Evolutionary conservation across 2,797 vertebrate genomes (phyloP), one percentile per base, ranked within the genome.

Genomic region (Champsocephalus gunnari): DNA sequence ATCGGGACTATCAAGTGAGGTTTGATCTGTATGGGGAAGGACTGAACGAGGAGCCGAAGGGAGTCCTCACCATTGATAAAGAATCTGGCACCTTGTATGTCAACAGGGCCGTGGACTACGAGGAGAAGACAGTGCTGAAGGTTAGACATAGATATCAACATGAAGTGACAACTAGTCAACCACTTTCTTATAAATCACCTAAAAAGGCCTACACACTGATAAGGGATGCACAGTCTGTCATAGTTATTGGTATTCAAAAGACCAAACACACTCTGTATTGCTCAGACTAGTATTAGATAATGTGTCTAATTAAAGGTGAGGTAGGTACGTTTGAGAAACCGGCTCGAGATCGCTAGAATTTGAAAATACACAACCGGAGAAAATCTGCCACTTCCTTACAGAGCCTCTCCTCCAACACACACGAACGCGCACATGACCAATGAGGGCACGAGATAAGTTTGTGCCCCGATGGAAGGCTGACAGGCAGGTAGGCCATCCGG

Each of bases 1-100:
- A 79, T 0, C 32, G 71, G 8, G 5, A 17, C 3, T 79, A 88
- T 72, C 10, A 0, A 3, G 17, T 92, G 6, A 1, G 28, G 43
- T 93, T 93, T 43, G 34, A 71, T 1, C 81, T 95, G 13, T 51
- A 38, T 19, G 94, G 94, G 2, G 51, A 86, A 81, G 94, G 94
- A 45, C 85, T 92, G 65, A 85, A 94, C 11, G 13, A 92, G 77
- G 85, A 92, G 1, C 94, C 94, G 9, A 83, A 73, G 43, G 91
- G 86, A 9, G 79, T 94, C 43, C 68, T 95, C n/a, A 80, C 89
- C 48, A 92, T 94, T 19, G 3, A 92, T 3, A 67, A 68, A 62
- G 65, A 65, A 0, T 60, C 81, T 2, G 93, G 93, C 41, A 19
- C 19, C 0, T 1, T 94, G n/a, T 84, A 6, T 3, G 87, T 91